phyloP scores from a whole-genome alignment of 2,888 invertebrate genomes.

The Linnaemya tessellans region DNA sequence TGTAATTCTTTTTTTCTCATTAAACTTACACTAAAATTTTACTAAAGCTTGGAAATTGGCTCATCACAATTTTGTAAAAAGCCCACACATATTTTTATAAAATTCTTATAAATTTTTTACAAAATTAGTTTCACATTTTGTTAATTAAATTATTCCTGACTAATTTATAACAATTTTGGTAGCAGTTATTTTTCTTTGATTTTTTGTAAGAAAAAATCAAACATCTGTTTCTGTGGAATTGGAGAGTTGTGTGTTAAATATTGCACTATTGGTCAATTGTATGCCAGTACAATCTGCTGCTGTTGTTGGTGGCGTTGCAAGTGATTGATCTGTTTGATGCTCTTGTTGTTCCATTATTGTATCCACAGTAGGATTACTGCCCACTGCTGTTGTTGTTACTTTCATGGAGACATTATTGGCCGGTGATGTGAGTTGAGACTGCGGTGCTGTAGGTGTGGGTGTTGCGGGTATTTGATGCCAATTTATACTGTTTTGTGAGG shows the following conservation, averaged over 20 bases:
- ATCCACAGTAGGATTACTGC: constrained; percentile 71
- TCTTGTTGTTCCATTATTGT: constrained; percentile 61
- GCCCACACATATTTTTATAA: background rate
- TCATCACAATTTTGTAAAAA: background rate
- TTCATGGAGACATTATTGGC: constrained; percentile 41
- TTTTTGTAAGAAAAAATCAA: constrained; percentile 76
- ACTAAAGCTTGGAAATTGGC: background rate
- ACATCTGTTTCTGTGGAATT: constrained; percentile 80
- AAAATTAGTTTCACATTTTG: background rate
- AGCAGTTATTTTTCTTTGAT: constrained; percentile 29
- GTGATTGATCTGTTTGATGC: constrained; percentile 17
- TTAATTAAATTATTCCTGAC: constrained; percentile 2
- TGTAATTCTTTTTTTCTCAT: background rate
- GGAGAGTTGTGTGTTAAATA: constrained; percentile 67
- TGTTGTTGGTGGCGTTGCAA: constrained; percentile 4
- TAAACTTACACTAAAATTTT: background rate
- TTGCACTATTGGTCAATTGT: constrained; percentile 63
- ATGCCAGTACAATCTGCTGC: constrained; percentile 24
- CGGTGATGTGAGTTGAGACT: constrained; percentile 71
- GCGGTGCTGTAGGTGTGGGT: constrained; percentile 75
- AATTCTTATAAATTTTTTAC: background rate
- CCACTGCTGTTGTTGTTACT: constrained; percentile 37
- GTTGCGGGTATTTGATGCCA: constrained; percentile 82
- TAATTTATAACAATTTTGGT: constrained; percentile 59
- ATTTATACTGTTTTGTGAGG: constrained; percentile 84